Base-by-base conservation (phyloP, 2,888 invertebrate genomes). In the Syrista parreyssii region DNA sequence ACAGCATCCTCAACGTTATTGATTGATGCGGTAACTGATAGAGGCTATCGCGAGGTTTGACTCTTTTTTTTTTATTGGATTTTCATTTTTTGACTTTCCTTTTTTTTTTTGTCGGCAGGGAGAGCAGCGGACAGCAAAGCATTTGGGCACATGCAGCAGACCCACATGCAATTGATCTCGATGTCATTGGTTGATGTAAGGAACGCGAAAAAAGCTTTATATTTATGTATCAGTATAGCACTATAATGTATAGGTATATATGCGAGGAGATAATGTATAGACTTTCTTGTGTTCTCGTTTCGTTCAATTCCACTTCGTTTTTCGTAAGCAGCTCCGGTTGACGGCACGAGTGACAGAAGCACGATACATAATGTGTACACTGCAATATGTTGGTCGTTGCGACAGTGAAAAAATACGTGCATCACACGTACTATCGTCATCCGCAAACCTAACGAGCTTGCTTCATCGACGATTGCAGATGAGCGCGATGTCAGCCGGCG, bases 61-160 rank as follows among this genome's bases (percentile, higher is more conserved):
- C 55, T 23, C 0, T 23, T 55, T 55, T 23, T 55, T 6, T 55
- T 9, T 55, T 15, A 55, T 23, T 36, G 36, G 12, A 15, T 12
- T 55, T 55, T 23, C 6, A 15, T 55, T 23, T 23, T 9, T 55
- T 23, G n/a, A 55, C 55, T 55, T 23, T 55, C 23, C 23, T 55
- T 55, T 23, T 23, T 23, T 69, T 1, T 68, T 69, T 31, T 31
- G 30, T 79, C 72, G 85, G 85, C 86, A 81, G 86, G 86, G 86
- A 87, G 86, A 89, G 88, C 87, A 89, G 88, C 88, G 88, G 86
- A 89, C 87, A 90, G 90, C 89, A 87, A 90, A 91, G 90, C 91
- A 86, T 87, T 89, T 89, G 89, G 89, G 88, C 87, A 86, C 91
- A 90, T 91, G 91, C 91, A 90, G 86, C 87, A 88, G 87, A 86